Evolutionary conservation across 2,113 vertebrate genomes (phyloP), one percentile per base, ranked within the genome.

Genomic region (Nesoenas mayeri): DNA sequence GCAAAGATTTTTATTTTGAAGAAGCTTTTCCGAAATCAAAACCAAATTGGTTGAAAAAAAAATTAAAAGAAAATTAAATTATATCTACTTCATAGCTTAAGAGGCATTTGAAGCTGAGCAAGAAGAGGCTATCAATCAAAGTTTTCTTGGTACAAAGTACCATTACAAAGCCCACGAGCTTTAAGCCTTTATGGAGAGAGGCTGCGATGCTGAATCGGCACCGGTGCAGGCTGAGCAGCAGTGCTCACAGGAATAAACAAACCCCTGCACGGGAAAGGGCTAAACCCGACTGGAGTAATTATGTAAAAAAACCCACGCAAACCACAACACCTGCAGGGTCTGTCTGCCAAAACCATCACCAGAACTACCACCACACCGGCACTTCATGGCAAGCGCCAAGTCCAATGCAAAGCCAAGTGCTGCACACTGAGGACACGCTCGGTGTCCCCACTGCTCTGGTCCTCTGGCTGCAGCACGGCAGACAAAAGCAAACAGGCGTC

Each of bases 1-100:
- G 31, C 24, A n/a, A 91, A 93, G 17, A 79, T 57, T 51, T 4
- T 6, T 51, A 8, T 70, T 95, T 93, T 66, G 88, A 94, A 85
- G 32, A 57, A 77, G 57, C 19, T 81, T 85, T 77, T 73, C 56
- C 79, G 14, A 83, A 93, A 89, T 82, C 17, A 73, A 72, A 94
- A 48, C 16, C 50, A 54, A 75, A 82, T 40, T 0, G 0, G 12
- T 40, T 2, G 0, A 5, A 32, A 62, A 78, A 53, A 50, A 75
- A 85, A 66, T 1, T 0, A 29, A 60, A 66, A 78, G 14, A 79
- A 78, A 81, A 92, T 34, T 34, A 66, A 85, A 87, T 31, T 62
- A 4, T 65, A 84, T 57, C 57, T 89, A 57, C 36, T 65, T 88
- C n/a, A 85, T 5, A 85, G 47, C 12, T 88, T 28, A 91, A 75